Percentiles rank a stretch among this genome's conserved stretches.
phyloP scores from a whole-genome alignment of 1,140 invertebrate species.

The Rhagoletis pomonella region DNA sequence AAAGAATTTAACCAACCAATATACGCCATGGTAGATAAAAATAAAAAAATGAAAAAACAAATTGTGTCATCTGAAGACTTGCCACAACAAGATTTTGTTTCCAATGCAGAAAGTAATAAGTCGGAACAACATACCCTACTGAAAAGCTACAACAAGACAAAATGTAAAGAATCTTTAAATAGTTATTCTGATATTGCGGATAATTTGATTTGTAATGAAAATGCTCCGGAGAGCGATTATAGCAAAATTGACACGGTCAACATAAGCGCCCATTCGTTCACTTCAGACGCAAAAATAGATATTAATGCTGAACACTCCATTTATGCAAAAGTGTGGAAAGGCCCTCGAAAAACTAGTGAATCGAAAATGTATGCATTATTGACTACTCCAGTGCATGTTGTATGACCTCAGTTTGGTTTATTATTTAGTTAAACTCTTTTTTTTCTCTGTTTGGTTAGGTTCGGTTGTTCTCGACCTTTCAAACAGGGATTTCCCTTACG shows the following conservation, averaged over 20 bases:
- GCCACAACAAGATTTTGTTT: neutral
- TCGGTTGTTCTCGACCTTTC: too few relatives aligned
- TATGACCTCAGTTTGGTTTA: neutral
- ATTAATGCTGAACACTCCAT: constrained; percentile 69
- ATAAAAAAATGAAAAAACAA: constrained; percentile 69
- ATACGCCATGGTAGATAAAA: constrained; percentile 72
- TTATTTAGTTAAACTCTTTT: neutral
- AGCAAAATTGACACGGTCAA: neutral
- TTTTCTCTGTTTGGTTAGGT: too few relatives aligned
- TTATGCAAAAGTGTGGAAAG: constrained; percentile 74
- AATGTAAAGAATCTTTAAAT: constrained; percentile 21
- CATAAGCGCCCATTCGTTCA: constrained; percentile 36
- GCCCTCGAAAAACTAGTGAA: constrained; percentile 72
- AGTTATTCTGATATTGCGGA: neutral
- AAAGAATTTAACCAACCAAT: constrained; percentile 62
- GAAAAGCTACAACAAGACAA: constrained; percentile 35
- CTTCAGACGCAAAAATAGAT: constrained; percentile 56
- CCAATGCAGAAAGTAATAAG: neutral
- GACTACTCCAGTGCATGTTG: neutral
- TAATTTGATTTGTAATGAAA: constrained; percentile 3
- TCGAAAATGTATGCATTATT: constrained; percentile 71
- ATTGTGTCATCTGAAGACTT: constrained; percentile 54
- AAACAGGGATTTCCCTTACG: too few relatives aligned
- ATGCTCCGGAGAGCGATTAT: constrained; percentile 6
- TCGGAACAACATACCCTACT: neutral